These are phyloP conservation scores for Nothoprocta pentlandii DNA, from an alignment of 2,113 vertebrate species.

Conservation along the genomic window DNA sequence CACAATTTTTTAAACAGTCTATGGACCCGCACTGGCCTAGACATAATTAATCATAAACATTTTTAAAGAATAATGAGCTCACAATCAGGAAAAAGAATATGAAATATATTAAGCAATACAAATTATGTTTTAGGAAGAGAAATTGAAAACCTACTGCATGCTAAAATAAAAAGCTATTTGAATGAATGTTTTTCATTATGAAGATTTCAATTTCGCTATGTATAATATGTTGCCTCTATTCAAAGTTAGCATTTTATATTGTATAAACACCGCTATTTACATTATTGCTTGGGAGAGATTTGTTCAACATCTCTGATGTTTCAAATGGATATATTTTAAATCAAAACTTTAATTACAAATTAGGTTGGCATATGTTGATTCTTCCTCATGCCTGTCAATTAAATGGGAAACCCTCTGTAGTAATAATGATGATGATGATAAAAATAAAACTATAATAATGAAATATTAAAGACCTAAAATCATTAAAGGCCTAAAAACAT, in stretches of 20 bases:
- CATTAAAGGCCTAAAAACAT: not conserved
- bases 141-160: conserved; percentile 40
- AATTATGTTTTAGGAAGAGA: conserved; percentile 35
- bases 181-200: conserved; percentile 48
- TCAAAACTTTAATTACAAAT: conserved; percentile 61
- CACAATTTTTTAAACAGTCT: conserved; percentile 6
- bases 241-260: conserved; percentile 52
- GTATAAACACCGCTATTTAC: conserved; percentile 41
- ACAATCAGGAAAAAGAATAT: not conserved
- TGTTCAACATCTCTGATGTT: conserved; percentile 21
- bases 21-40: not conserved
- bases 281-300: conserved; percentile 39
- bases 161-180: conserved; percentile 11
- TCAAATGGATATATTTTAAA: conserved; percentile 49
- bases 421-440: not conserved
- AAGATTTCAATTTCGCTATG: not conserved
- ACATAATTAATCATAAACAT: conserved; percentile 53
- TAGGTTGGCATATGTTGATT: not conserved
- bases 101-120: conserved; percentile 26
- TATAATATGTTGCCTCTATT: not conserved
- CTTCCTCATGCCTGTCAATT: conserved; percentile 22
- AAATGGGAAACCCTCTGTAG: not conserved
- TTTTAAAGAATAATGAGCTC: not conserved
- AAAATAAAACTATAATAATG: not conserved
- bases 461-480: not conserved